Conservation (phyloP, 2,888 invertebrate species). For the Synergus gifuensis region DNA sequence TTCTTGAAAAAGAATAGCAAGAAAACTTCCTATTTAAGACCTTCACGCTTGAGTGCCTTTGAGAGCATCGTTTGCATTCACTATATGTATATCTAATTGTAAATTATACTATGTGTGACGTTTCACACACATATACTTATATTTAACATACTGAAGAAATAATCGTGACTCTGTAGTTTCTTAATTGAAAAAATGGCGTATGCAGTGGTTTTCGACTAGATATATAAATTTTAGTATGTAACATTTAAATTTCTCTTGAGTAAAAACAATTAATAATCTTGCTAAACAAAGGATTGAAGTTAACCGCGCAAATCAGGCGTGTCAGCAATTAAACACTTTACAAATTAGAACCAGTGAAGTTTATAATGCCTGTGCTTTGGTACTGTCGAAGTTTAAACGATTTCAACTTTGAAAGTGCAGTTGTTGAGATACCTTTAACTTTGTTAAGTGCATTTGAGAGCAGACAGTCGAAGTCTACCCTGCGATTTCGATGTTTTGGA, state of each 20-base stretch:
- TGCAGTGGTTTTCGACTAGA: neutral
- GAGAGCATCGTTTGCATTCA: neutral
- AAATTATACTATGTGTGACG: too few species aligned
- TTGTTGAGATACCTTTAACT: conserved; percentile 10
- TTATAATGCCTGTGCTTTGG: conserved; percentile 4
- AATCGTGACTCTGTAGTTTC: neutral
- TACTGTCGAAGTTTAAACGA: conserved; percentile 13
- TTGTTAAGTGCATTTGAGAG: neutral
- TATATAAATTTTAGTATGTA: neutral
- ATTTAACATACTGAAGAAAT: neutral
- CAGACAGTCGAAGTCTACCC: neutral
- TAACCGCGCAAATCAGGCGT: neutral
- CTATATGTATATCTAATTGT: neutral
- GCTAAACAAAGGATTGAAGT: neutral
- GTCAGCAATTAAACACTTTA: conserved; percentile 22
- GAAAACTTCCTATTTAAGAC: neutral
- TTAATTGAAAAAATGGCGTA: neutral
- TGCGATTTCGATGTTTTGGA: conserved; percentile 6
- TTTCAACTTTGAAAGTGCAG: conserved; percentile 29
- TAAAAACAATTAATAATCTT: neutral
- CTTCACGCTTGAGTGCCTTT: neutral
- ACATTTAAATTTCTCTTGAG: neutral
- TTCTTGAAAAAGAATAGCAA: neutral
- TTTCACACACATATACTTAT: neutral
- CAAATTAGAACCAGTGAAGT: neutral